These are phyloP conservation scores for Notolabrus celidotus DNA, from an alignment of 2,797 vertebrate species.

Conservation along the genomic window DNA sequence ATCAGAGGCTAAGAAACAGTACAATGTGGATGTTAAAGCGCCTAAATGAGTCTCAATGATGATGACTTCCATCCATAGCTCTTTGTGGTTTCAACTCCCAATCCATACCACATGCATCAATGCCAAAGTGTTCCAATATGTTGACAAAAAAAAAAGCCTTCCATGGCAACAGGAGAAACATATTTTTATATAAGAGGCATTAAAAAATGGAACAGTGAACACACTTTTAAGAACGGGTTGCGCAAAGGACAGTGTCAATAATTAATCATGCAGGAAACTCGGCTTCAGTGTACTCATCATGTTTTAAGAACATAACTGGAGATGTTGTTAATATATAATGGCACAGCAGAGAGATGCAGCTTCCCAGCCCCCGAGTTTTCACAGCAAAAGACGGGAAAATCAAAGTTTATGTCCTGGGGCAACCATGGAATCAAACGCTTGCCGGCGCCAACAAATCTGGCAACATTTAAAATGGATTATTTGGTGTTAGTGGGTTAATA, in stretches of 20 bases:
- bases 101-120: conserved; percentile 45
- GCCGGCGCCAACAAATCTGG: conserved; percentile 30
- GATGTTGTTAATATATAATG: conserved; percentile 83
- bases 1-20: conserved; percentile 38
- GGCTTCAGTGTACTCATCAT: conserved; percentile 78
- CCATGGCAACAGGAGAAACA: conserved; percentile 41
- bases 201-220: conserved; percentile 56
- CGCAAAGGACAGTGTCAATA: conserved; percentile 84
- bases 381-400: conserved; percentile 62
- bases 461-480: conserved; percentile 69
- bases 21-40: conserved; percentile 42
- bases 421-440: conserved; percentile 55
- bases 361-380: conserved; percentile 44
- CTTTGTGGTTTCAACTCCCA: conserved; percentile 60
- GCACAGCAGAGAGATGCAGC: conserved; percentile 80
- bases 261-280: conserved; percentile 78
- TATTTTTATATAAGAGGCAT: conserved; percentile 43
- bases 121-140: conserved; percentile 63
- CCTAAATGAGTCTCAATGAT: conserved; percentile 55
- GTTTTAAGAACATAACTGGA: conserved; percentile 82
- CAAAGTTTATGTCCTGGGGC: conserved; percentile 77
- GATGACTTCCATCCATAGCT: conserved; percentile 67
- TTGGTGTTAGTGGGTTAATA: conserved; percentile 72
- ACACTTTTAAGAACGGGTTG: conserved; percentile 79
- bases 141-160: conserved; percentile 39